Conservation (phyloP, 2,888 invertebrate species). For the Hedychridium roseum region DNA sequence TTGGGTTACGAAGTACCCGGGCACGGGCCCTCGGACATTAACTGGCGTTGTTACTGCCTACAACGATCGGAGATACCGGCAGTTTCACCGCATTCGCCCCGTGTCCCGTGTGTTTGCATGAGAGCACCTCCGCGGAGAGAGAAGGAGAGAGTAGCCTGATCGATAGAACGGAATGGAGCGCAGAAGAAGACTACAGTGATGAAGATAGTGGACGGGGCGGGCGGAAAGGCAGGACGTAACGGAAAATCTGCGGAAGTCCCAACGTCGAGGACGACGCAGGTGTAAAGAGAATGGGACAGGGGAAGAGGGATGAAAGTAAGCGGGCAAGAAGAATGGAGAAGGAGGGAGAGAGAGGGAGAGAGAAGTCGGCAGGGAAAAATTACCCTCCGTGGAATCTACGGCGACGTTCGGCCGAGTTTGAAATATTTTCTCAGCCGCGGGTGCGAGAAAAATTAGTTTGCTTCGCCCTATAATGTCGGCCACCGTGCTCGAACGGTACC, state of each 20-base stretch:
- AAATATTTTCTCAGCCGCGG: not conserved
- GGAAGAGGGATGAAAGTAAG: not conserved
- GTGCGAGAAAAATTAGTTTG: too few species aligned
- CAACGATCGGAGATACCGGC: slow-evolving; percentile 59
- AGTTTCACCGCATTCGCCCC: slow-evolving; percentile 54
- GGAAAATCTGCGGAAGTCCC: not conserved
- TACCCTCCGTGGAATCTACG: slow-evolving; percentile 6
- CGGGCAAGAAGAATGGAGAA: not conserved
- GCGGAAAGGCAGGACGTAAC: slow-evolving; percentile 9
- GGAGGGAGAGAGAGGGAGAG: slow-evolving; percentile 9
- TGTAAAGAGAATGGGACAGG: not conserved
- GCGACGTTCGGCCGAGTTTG: not conserved
- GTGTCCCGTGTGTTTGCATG: slow-evolving; percentile 51
- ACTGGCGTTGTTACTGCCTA: slow-evolving; percentile 60
- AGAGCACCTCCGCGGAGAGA: slow-evolving; percentile 35
- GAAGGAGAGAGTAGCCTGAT: slow-evolving; percentile 33
- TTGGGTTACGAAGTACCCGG: slow-evolving; percentile 58
- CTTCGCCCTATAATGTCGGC: too few species aligned
- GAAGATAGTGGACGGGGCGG: slow-evolving; percentile 9
- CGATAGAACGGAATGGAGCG: slow-evolving; percentile 52
- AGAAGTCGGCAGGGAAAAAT: slow-evolving; percentile 28
- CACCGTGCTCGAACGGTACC: too few species aligned
- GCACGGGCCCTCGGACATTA: slow-evolving; percentile 59
- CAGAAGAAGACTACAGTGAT: slow-evolving; percentile 33
- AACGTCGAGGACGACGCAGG: not conserved